Evolutionary conservation across 1,140 invertebrate genomes (phyloP).

Genomic region (Branchinecta lynchi): DNA sequence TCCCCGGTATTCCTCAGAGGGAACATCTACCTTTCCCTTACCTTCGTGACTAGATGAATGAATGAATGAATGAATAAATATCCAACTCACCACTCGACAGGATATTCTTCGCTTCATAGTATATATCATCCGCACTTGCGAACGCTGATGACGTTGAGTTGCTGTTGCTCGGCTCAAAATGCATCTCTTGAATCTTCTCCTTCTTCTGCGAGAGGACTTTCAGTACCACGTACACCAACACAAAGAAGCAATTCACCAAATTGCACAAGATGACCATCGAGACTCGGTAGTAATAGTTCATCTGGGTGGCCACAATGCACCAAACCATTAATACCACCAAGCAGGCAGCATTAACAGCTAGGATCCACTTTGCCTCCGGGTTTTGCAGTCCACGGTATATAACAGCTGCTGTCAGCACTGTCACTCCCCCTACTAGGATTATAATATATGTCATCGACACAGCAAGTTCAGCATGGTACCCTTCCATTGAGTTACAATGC

Average conservation of each 20-base stretch:
- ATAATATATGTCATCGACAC: not conserved
- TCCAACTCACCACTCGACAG: not conserved
- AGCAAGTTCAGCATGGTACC: not conserved
- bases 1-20: too few species aligned
- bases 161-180: not conserved
- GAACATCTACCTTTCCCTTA: too few species aligned
- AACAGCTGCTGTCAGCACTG: not conserved
- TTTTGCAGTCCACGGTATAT: not conserved
- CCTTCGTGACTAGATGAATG: too few species aligned
- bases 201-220: not conserved
- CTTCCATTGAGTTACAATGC: not conserved
- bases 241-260: not conserved
- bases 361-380: not conserved
- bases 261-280: not conserved
- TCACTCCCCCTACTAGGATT: not conserved
- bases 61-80: not conserved
- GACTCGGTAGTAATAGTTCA: not conserved
- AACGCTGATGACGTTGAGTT: not conserved
- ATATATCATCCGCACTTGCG: not conserved
- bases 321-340: not conserved
- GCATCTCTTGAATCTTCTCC: not conserved
- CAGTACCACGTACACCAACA: not conserved
- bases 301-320: not conserved
- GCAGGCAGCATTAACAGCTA: not conserved
- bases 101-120: constrained; percentile 4